Conservation (phyloP, 1,140 invertebrate genomes). For the Gyrodactylus salaris region DNA sequence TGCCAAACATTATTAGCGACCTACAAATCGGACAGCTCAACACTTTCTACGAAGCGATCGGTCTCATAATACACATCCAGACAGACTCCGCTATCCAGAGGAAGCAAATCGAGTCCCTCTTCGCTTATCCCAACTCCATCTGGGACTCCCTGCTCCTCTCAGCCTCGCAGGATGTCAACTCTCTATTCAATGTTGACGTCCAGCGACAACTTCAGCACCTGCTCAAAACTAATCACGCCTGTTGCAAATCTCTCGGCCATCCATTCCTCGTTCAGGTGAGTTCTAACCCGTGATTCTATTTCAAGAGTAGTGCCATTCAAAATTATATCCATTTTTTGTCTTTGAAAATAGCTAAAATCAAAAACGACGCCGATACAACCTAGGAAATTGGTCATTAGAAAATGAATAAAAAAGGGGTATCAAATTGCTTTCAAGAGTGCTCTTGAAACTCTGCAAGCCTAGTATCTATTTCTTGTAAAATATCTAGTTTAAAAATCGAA, state of each 20-base stretch:
- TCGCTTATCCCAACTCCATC: slow-evolving; percentile 80
- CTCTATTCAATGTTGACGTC: slow-evolving; percentile 69
- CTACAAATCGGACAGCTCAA: slow-evolving; percentile 92
- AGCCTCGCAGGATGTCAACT: slow-evolving; percentile 72
- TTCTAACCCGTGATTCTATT: slow-evolving; percentile 6
- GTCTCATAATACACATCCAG: slow-evolving; percentile 88
- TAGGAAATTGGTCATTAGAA: no score
- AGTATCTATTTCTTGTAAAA: no score
- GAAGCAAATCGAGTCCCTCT: slow-evolving; percentile 74
- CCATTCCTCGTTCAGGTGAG: slow-evolving; percentile 53
- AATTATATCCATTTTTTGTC: no score
- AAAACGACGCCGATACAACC: no score
- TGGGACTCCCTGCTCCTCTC: slow-evolving; percentile 96
- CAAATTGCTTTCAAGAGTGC: no score
- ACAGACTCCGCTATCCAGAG: slow-evolving; percentile 50
- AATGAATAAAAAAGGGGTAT: no score
- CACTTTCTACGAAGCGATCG: slow-evolving; percentile 97
- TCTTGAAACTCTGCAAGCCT: no score
- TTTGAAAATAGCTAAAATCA: no score
- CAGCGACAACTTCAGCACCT: slow-evolving; percentile 88
- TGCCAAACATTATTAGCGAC: slow-evolving; percentile 91
- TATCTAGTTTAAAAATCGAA: no score
- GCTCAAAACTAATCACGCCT: slow-evolving; percentile 85
- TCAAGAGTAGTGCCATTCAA: no score
- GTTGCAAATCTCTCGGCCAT: slow-evolving; percentile 78